A percentile compares a stretch with the other conserved stretches of the same genome.
Evolutionary conservation across 2,797 vertebrate genomes (phyloP).

Genomic region (Adelosebastes latens): DNA sequence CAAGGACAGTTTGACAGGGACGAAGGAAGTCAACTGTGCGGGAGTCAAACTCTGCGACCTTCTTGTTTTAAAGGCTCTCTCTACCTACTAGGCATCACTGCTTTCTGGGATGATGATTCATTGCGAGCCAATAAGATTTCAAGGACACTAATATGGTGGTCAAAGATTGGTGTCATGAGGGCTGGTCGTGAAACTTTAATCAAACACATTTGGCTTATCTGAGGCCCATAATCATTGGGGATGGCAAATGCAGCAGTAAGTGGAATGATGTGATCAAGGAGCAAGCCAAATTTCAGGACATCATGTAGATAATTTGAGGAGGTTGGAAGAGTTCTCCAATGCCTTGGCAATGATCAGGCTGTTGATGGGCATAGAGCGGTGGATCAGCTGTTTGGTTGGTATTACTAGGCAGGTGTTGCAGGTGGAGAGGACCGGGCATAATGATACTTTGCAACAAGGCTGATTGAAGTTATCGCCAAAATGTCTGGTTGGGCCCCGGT

Average conservation of each 20-base stretch:
- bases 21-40: background rate
- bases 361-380: constrained; percentile 30
- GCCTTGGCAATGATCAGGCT: constrained; percentile 17
- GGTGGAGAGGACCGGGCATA: constrained; percentile 36
- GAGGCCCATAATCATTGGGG: constrained; percentile 4
- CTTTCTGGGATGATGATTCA: constrained; percentile 10
- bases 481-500: constrained; percentile 10
- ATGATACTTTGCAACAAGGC: constrained; percentile 46
- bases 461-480: constrained; percentile 52
- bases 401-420: constrained; percentile 61
- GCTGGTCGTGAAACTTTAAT: constrained; percentile 29
- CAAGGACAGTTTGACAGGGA: constrained; percentile 10
- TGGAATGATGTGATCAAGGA: constrained; percentile 32
- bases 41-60: background rate
- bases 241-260: constrained; percentile 31
- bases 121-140: constrained; percentile 3
- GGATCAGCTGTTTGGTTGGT: constrained; percentile 55
- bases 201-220: constrained; percentile 30
- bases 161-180: constrained; percentile 3
- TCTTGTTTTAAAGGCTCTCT: background rate
- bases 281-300: constrained; percentile 41
- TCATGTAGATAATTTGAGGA: constrained; percentile 38
- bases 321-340: constrained; percentile 31
- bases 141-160: constrained; percentile 6
- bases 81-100: background rate